phyloP scores from a whole-genome alignment of 2,888 invertebrate species.

The Linyphia triangularis region DNA sequence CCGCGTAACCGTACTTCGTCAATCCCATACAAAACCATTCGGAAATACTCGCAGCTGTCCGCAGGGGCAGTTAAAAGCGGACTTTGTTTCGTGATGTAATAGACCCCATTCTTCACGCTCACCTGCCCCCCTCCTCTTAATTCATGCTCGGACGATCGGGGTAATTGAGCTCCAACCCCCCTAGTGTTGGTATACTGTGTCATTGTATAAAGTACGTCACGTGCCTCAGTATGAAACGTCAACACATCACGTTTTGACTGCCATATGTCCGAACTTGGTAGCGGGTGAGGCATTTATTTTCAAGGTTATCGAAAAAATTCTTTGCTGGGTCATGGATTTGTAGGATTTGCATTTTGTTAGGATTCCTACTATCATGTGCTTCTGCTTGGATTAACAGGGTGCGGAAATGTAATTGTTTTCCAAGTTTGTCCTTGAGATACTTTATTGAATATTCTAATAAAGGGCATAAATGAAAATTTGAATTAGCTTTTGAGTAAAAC shows the following conservation, averaged over 20 bases:
- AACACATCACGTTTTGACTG: not conserved
- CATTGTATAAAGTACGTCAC: constrained; percentile 5
- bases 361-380: no score
- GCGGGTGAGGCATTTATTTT: no score
- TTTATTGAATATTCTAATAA: no score
- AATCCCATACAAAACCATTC: not conserved
- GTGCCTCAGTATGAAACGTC: constrained; percentile 3
- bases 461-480: no score
- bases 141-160: not conserved
- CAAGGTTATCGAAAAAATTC: no score
- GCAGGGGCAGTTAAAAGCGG: constrained; percentile 21
- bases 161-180: constrained; percentile 11
- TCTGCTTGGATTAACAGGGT: no score
- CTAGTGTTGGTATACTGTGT: constrained; percentile 12
- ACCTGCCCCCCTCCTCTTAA: constrained; percentile 32
- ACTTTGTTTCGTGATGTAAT: constrained; percentile 65
- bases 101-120: constrained; percentile 41
- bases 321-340: no score
- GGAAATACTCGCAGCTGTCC: constrained; percentile 46
- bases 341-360: no score
- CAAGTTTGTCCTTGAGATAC: no score
- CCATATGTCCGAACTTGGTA: not conserved
- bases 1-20: no score
- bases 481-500: no score
- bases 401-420: no score